Conservation (phyloP, 1,140 invertebrate genomes). For the Aricia agestis region DNA sequence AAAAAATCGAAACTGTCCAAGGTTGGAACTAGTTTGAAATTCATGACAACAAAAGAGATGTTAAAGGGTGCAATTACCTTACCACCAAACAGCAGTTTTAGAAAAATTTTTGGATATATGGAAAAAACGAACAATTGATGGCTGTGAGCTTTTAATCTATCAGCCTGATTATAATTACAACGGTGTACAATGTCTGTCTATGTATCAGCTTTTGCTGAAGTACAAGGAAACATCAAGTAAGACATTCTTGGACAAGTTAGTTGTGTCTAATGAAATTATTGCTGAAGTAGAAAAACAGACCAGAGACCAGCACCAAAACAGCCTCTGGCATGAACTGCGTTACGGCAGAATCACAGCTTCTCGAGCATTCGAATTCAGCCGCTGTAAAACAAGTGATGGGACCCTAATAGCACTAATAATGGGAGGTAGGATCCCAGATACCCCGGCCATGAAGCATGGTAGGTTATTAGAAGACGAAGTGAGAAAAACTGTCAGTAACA, state of each 20-base stretch:
- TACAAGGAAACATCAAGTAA: conserved; percentile 21
- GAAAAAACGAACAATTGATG: conserved; percentile 31
- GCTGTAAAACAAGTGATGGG: conserved; percentile 42
- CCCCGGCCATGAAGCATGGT: conserved; percentile 42
- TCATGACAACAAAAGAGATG: background rate
- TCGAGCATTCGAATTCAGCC: conserved; percentile 33
- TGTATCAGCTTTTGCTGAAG: conserved; percentile 30
- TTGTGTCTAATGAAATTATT: too few relatives aligned
- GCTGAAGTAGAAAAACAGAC: conserved; percentile 21
- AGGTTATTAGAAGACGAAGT: conserved; percentile 41
- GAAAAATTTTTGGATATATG: background rate
- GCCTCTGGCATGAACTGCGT: conserved; percentile 36
- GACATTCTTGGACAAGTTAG: too few relatives aligned
- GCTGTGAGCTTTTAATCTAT: conserved; percentile 32
- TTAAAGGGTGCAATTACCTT: background rate
- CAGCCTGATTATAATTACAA: too few relatives aligned
- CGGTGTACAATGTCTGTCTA: conserved; percentile 24
- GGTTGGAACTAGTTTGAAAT: conserved; percentile 22
- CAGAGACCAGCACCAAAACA: conserved; percentile 29
- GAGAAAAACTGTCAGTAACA: conserved; percentile 25
- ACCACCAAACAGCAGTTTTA: background rate
- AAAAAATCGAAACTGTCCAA: conserved; percentile 34
- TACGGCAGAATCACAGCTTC: conserved; percentile 53
- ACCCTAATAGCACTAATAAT: conserved; percentile 38
- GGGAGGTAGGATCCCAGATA: conserved; percentile 42